Conservation (phyloP, 2,888 invertebrate species). For the Leptothorax acervorum region DNA sequence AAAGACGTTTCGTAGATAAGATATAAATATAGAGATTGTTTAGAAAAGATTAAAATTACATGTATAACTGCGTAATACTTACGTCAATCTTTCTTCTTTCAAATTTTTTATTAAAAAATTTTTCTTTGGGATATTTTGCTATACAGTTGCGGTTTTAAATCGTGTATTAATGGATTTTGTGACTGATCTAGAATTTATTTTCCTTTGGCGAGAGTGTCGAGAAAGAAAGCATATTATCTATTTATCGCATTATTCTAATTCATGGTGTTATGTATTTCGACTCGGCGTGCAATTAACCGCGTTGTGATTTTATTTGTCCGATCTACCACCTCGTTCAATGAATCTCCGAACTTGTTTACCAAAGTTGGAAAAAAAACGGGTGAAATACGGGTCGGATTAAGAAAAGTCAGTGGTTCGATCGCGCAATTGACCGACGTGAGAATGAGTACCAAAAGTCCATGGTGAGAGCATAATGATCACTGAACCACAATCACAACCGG, state of each 20-base stretch:
- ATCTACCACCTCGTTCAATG: slow-evolving; percentile 48
- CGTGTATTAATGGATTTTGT: neutral
- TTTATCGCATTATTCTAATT: neutral
- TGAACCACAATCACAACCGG: neutral
- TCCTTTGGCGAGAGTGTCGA: neutral
- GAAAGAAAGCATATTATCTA: neutral
- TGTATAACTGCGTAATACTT: neutral
- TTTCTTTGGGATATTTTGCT: neutral
- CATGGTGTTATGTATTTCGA: neutral
- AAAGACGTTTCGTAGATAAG: neutral
- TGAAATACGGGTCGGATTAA: neutral
- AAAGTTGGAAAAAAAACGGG: slow-evolving; percentile 20
- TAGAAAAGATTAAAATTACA: neutral
- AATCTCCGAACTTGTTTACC: slow-evolving; percentile 67
- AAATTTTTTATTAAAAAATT: neutral
- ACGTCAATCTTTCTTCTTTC: neutral
- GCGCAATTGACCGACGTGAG: neutral
- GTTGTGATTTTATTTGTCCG: slow-evolving; percentile 33
- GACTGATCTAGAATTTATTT: neutral
- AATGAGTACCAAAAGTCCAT: neutral
- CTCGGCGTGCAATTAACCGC: neutral
- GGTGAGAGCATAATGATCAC: neutral
- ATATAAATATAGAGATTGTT: neutral
- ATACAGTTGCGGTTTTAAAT: neutral
- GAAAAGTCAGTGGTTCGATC: neutral